A percentile compares a stretch with the other conserved stretches of the same genome.
These are phyloP conservation scores for Rhagoletis pomonella DNA, from an alignment of 1,140 invertebrate genomes.

Conservation along the genomic window DNA sequence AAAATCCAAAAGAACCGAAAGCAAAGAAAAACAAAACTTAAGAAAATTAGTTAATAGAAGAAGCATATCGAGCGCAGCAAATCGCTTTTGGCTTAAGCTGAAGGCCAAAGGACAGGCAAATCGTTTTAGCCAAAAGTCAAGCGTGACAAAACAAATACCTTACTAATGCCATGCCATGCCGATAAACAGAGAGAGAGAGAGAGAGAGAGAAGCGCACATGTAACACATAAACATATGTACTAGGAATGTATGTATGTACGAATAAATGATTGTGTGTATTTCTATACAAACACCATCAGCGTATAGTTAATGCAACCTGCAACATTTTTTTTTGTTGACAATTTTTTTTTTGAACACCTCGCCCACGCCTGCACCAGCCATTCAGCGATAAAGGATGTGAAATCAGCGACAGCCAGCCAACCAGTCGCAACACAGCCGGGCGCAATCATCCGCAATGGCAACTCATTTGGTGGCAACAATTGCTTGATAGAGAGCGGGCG, in stretches of 20 bases:
- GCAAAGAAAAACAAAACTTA: neutral
- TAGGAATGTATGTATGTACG: neutral
- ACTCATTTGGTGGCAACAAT: neutral
- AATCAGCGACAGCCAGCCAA: neutral
- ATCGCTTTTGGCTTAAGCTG: conserved; percentile 11
- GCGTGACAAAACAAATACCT: conserved; percentile 39
- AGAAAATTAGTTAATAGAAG: conserved; percentile 4
- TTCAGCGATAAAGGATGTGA: neutral
- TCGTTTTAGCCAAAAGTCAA: conserved; percentile 45
- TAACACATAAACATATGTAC: neutral
- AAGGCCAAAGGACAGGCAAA: conserved; percentile 32
- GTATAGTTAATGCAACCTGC: conserved; percentile 3
- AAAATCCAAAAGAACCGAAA: neutral
- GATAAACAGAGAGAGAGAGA: neutral
- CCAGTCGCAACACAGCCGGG: neutral
- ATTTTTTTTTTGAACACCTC: neutral
- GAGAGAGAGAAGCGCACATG: too few relatives aligned
- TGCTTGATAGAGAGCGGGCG: too few relatives aligned
- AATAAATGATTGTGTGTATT: neutral
- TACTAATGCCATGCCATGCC: neutral
- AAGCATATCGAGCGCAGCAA: conserved; percentile 20
- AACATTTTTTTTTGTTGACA: neutral
- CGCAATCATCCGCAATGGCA: neutral
- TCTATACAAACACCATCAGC: neutral
- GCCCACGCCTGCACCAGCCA: neutral